A percentile compares a stretch with the other conserved stretches of the same genome.
Conservation (phyloP, 1,140 invertebrate genomes). For the Tetraneura akinire region DNA sequence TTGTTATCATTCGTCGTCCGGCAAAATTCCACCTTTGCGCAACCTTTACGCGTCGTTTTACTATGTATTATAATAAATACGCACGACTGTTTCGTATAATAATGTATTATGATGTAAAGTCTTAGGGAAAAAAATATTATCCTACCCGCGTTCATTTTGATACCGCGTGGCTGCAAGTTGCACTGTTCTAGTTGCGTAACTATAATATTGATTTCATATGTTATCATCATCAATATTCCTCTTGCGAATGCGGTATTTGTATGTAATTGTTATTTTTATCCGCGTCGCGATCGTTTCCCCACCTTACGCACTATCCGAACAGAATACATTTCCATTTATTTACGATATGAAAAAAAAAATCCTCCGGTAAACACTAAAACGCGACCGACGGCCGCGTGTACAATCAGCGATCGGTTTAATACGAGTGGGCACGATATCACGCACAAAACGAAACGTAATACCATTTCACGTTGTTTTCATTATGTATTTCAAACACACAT, state of each 20-base stretch:
- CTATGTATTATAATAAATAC: too few species aligned
- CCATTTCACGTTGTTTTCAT: slow-evolving; percentile 35
- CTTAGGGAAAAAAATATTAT: neutral
- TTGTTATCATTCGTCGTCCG: too few species aligned
- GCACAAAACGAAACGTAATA: slow-evolving; percentile 18
- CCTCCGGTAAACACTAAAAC: neutral
- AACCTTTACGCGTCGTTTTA: too few species aligned
- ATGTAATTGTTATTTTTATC: neutral
- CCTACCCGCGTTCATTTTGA: neutral
- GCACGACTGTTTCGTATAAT: neutral
- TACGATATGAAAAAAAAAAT: neutral
- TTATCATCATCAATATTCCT: too few species aligned
- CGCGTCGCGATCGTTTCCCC: neutral
- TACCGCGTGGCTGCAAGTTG: too few species aligned
- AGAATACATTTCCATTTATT: neutral
- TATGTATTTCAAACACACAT: slow-evolving; percentile 25
- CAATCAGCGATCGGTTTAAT: neutral
- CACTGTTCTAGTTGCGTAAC: too few species aligned
- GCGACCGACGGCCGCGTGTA: neutral
- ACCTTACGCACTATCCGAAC: neutral
- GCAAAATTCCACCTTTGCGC: too few species aligned
- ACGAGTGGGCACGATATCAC: slow-evolving; percentile 16
- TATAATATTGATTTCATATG: too few species aligned
- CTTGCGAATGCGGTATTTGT: neutral
- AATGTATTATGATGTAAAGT: too few species aligned